A percentile compares a stretch with the other conserved stretches of the same genome.
phyloP scores from a whole-genome alignment of 2,888 invertebrate species.

The Aphidius colemani region DNA sequence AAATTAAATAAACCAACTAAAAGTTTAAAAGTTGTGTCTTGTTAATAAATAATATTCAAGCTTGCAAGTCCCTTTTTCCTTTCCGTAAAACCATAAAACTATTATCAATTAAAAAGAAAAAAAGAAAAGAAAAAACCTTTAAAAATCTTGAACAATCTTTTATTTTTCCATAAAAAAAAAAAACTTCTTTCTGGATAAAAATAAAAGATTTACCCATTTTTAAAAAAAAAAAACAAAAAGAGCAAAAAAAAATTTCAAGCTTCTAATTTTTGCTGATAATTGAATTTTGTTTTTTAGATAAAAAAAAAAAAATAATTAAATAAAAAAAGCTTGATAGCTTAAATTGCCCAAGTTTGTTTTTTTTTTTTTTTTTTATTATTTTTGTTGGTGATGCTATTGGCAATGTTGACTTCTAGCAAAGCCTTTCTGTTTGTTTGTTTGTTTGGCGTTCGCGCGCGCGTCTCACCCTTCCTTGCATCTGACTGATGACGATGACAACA shows the following conservation, averaged over 20 bases:
- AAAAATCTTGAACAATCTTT: too few relatives aligned
- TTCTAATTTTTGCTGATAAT: background rate
- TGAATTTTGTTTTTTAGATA: background rate
- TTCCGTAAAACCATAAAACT: too few relatives aligned
- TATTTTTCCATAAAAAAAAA: too few relatives aligned
- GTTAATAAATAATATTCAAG: too few relatives aligned
- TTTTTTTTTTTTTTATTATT: conserved; percentile 39
- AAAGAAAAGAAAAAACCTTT: conserved; percentile 2
- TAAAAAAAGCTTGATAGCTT: conserved; percentile 27
- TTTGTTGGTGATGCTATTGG: conserved; percentile 50
- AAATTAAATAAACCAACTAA: too few relatives aligned
- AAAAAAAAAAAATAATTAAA: conserved; percentile 22
- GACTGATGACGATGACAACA: conserved; percentile 27
- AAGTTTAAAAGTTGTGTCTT: too few relatives aligned
- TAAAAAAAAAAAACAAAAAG: background rate
- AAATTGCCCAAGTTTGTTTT: conserved; percentile 38
- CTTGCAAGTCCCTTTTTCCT: too few relatives aligned
- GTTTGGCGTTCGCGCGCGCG: conserved; percentile 49
- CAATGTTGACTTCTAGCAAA: conserved; percentile 54
- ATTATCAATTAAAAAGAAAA: background rate
- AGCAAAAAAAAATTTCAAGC: background rate
- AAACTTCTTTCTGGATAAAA: too few relatives aligned
- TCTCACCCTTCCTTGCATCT: conserved; percentile 17
- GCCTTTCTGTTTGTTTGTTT: conserved; percentile 57
- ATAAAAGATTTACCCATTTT: background rate